Conservation (phyloP, 2,797 vertebrate species). For the Cuniculus paca region DNA sequence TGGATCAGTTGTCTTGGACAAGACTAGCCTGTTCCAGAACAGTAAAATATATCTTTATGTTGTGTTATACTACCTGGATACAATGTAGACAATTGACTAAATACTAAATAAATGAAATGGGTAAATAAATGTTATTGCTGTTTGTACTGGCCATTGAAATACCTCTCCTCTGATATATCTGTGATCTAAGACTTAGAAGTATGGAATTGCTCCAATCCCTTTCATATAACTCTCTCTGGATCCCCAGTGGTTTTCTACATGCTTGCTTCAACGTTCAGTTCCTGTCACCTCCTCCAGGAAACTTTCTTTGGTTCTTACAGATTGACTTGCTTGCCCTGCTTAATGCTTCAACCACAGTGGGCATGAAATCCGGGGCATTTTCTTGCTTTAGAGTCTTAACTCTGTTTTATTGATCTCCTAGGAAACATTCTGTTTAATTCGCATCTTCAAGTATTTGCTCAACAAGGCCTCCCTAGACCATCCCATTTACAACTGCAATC, state of each 20-base stretch:
- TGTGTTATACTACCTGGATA: too few relatives aligned
- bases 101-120: neutral
- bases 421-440: neutral
- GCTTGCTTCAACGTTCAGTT: neutral
- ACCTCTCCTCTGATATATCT: neutral
- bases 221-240: neutral
- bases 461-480: neutral
- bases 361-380: neutral
- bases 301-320: neutral
- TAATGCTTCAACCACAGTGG: neutral
- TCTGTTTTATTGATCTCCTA: neutral
- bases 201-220: neutral
- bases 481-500: neutral
- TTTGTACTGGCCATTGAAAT: neutral
- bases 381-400: neutral
- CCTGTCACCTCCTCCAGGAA: neutral
- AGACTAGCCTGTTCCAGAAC: neutral
- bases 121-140: neutral
- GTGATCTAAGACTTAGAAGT: neutral
- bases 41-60: neutral
- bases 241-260: neutral
- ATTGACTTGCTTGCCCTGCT: neutral
- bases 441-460: neutral
- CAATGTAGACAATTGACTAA: neutral
- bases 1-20: too few relatives aligned